phyloP scores from a whole-genome alignment of 2,888 invertebrate genomes.

The Luffia ferchaultella region DNA sequence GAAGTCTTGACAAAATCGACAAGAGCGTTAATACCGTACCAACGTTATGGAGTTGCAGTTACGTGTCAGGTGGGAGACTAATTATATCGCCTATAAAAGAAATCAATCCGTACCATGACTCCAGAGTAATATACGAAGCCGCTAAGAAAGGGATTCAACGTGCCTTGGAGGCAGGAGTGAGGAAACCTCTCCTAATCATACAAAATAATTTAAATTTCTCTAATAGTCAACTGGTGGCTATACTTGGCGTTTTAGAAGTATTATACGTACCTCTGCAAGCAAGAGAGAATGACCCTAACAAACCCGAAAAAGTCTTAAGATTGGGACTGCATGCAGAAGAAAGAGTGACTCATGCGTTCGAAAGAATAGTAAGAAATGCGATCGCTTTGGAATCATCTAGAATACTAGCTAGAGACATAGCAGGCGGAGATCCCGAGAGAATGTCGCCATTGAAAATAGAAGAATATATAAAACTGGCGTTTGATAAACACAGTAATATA shows the following conservation, averaged over 20 bases:
- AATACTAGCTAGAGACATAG: slow-evolving; percentile 54
- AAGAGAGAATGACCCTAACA: slow-evolving; percentile 70
- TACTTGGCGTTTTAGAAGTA: slow-evolving; percentile 88
- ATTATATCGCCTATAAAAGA: slow-evolving; percentile 81
- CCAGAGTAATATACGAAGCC: slow-evolving; percentile 66
- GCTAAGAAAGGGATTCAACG: slow-evolving; percentile 79
- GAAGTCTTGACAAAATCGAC: slow-evolving; percentile 33
- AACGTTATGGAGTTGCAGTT: slow-evolving; percentile 68
- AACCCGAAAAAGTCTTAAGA: slow-evolving; percentile 63
- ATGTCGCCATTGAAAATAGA: slow-evolving; percentile 85
- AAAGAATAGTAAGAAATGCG: slow-evolving; percentile 67
- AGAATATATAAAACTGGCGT: slow-evolving; percentile 73
- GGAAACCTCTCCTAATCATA: slow-evolving; percentile 78
- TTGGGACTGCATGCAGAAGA: slow-evolving; percentile 71
- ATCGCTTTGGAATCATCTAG: slow-evolving; percentile 73
- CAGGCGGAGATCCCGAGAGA: slow-evolving; percentile 87
- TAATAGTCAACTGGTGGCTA: slow-evolving; percentile 78
- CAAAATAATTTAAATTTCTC: slow-evolving; percentile 73
- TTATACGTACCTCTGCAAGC: slow-evolving; percentile 85
- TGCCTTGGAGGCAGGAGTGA: slow-evolving; percentile 85
- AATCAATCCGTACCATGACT: slow-evolving; percentile 68
- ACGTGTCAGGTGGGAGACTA: slow-evolving; percentile 70
- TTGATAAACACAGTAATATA: slow-evolving; percentile 67
- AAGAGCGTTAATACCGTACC: slow-evolving; percentile 51
- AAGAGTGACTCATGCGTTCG: slow-evolving; percentile 55